A percentile compares a stretch with the other conserved stretches of the same genome.
These are phyloP conservation scores for Xyrichtys novacula DNA, from an alignment of 2,797 vertebrate species.

Conservation along the genomic window DNA sequence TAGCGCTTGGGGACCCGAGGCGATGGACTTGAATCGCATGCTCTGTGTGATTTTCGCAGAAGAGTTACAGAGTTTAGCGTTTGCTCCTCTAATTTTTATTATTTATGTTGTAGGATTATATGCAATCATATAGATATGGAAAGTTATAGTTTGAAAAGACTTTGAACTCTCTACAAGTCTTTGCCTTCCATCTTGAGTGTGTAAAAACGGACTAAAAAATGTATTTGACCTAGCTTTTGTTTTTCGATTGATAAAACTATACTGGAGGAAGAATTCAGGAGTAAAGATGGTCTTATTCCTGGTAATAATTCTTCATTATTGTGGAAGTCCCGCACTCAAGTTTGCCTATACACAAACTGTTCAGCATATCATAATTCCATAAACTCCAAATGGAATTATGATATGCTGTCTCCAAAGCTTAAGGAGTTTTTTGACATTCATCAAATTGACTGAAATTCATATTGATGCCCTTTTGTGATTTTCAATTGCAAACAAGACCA, in stretches of 20 bases:
- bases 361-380: background rate
- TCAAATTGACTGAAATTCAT: no score
- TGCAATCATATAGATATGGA: background rate
- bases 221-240: no score
- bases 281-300: no score
- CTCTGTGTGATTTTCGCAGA: background rate
- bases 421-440: no score
- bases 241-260: background rate
- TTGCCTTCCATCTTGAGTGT: background rate
- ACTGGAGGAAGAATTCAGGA: background rate
- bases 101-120: background rate
- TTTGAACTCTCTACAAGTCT: background rate
- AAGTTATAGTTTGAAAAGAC: background rate
- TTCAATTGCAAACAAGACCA: no score
- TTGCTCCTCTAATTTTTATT: background rate
- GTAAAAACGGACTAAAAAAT: background rate
- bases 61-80: background rate
- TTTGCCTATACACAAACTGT: no score
- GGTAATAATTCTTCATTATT: no score
- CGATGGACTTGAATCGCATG: background rate
- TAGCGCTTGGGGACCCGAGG: background rate
- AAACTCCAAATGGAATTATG: background rate
- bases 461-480: no score
- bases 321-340: no score
- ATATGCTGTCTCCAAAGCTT: no score